Conservation (phyloP, 2,113 vertebrate genomes). For the Verasper variegatus region DNA sequence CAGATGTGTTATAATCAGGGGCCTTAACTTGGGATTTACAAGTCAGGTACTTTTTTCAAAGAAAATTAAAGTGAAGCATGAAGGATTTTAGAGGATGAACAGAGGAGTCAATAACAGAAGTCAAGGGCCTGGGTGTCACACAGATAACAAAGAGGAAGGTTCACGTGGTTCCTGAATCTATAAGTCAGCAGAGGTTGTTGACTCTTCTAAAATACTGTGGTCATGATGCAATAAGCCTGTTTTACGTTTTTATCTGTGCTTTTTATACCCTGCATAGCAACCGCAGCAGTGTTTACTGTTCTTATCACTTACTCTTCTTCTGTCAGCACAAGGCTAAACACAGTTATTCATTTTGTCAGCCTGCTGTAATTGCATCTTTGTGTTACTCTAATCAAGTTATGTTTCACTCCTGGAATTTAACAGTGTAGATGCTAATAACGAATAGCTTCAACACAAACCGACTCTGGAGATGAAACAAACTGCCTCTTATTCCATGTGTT, state of each 20-base stretch:
- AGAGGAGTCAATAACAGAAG: background rate
- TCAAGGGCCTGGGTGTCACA: conserved; percentile 55
- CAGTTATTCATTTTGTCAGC: background rate
- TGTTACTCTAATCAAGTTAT: background rate
- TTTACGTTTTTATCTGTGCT: background rate
- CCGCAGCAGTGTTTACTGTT: conserved; percentile 12
- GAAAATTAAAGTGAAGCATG: background rate
- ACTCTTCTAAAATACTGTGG: background rate
- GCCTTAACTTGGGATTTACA: background rate
- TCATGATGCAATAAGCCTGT: background rate
- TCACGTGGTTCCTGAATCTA: background rate
- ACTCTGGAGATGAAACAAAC: too few relatives aligned
- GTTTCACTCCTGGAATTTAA: background rate
- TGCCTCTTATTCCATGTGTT: too few relatives aligned
- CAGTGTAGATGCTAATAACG: background rate
- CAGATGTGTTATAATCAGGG: background rate
- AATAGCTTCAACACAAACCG: background rate
- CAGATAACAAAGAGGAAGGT: conserved; percentile 33
- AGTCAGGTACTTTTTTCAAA: too few relatives aligned
- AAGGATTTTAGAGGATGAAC: background rate
- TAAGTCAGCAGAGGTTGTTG: background rate
- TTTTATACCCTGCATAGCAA: background rate
- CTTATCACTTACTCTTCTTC: background rate
- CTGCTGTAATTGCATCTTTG: background rate
- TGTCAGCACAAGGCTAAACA: conserved; percentile 21